Base-by-base conservation (phyloP, 2,113 vertebrate genomes). In the Pogonocichla stellata region DNA sequence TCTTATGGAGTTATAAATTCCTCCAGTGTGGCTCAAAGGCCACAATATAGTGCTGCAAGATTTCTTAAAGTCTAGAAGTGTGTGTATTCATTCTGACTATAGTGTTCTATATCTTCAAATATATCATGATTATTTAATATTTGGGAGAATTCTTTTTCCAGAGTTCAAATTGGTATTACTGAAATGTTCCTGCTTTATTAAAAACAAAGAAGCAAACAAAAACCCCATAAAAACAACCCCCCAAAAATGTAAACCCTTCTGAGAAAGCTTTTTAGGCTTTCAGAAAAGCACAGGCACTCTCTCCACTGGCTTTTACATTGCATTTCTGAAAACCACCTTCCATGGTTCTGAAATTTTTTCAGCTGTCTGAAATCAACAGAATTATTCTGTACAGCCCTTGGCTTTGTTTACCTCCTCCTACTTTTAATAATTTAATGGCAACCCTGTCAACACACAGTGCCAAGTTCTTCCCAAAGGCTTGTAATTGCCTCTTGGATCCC, bases 401-500 rank as follows among this genome's bases (percentile, higher is more conserved):
- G 71, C 61, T 94, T 87, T 25, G 20, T 89, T 81, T 91, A 60
- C 40, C 31, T 64, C 43, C 48, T 67, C 57, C 48, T 87, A 53
- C 58, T 82, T 85, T 90, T 83, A 94, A 88, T 87, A 93, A 75
- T 87, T 92, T 69, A 82, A 77, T 86, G 71, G 62, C 43, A 88
- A 12, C 33, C 33, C 29, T 80, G 45, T 70, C 67, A 62, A 50
- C 58, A 54, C 36, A 33, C 3, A 16, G 24, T 58, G 56, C 80
- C 15, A 31, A 90, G 33, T 79, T 83, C 62, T 65, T 92, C 58
- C 78, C 62, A 42, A 70, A 80, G 31, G 45, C 11, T 72, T 80
- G 8, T 73, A 53, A 86, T 77, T 83, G 43, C 11, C 23, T 88
- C 40, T 80, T 73, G 67, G 60, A 65, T 92, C 67, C 79, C 29